phyloP scores from a whole-genome alignment of 2,888 invertebrate species.

The Drosophila paramelanica region DNA sequence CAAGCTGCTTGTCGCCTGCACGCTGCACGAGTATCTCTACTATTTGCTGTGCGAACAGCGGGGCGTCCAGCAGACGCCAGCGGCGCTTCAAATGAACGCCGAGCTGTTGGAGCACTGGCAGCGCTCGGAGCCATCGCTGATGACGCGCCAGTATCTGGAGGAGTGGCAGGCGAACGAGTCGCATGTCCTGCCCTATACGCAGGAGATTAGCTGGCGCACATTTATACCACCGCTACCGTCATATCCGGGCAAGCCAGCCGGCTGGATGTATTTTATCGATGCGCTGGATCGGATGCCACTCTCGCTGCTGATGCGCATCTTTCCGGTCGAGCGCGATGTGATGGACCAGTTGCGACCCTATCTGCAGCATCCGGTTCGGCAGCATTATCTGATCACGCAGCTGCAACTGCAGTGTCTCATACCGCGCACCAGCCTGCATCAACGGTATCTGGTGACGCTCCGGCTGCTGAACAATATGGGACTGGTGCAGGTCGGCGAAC shows the following conservation, averaged over 20 bases:
- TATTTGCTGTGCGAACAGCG: slow-evolving; percentile 88
- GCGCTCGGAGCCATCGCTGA: slow-evolving; percentile 78
- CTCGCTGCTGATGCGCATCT: slow-evolving; percentile 89
- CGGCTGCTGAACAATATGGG: slow-evolving; percentile 89
- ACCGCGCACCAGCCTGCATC: slow-evolving; percentile 69
- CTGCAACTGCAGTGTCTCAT: slow-evolving; percentile 82
- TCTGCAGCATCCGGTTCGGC: slow-evolving; percentile 88
- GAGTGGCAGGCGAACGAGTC: slow-evolving; percentile 86
- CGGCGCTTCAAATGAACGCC: slow-evolving; percentile 50
- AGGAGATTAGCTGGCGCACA: slow-evolving; percentile 89
- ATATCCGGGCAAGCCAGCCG: slow-evolving; percentile 87
- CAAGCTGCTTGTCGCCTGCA: slow-evolving; percentile 89
- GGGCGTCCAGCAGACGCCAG: slow-evolving; percentile 74
- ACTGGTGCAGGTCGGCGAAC: slow-evolving; percentile 88
- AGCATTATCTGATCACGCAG: slow-evolving; percentile 88
- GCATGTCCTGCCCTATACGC: slow-evolving; percentile 77
- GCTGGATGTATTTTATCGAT: slow-evolving; percentile 90
- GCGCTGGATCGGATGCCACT: slow-evolving; percentile 89
- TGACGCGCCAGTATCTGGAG: slow-evolving; percentile 83
- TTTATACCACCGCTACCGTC: slow-evolving; percentile 89
- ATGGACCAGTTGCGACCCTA: slow-evolving; percentile 87
- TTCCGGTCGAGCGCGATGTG: slow-evolving; percentile 86
- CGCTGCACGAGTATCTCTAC: slow-evolving; percentile 89
- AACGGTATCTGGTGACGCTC: slow-evolving; percentile 84
- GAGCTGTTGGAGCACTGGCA: slow-evolving; percentile 77